A percentile compares a stretch with the other conserved stretches of the same genome.
Conservation (phyloP, 2,797 vertebrate genomes). For the Sarcophilus harrisii region DNA sequence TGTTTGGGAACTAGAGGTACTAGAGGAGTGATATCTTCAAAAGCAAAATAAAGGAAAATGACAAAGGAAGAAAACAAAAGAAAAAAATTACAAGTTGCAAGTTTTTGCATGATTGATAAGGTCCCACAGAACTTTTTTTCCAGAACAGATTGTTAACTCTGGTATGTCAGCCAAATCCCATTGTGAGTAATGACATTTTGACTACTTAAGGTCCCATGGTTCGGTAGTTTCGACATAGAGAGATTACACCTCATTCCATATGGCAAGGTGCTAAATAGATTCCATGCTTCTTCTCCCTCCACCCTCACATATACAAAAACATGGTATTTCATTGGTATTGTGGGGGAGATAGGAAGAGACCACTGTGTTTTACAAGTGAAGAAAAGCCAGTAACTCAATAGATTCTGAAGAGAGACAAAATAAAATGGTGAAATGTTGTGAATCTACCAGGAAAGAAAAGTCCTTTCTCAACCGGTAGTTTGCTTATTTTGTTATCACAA, state of each 20-base stretch:
- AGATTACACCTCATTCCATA: neutral
- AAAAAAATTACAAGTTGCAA: neutral
- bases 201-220: neutral
- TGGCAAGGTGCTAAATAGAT: conserved; percentile 4
- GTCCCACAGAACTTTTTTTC: conserved; percentile 17
- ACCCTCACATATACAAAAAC: neutral
- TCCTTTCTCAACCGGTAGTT: neutral
- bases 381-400: conserved; percentile 69
- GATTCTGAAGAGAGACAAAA: conserved; percentile 56
- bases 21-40: neutral
- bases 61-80: neutral
- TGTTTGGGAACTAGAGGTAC: conserved; percentile 22
- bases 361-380: conserved; percentile 44
- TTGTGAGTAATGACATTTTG: neutral
- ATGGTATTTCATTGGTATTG: neutral
- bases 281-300: neutral
- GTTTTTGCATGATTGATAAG: neutral
- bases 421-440: conserved; percentile 56
- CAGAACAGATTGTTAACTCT: conserved; percentile 2
- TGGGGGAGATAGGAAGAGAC: conserved; percentile 37
- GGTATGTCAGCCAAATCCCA: neutral
- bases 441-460: conserved; percentile 26
- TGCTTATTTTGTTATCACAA: neutral
- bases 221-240: neutral
- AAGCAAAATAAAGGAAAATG: no score